phyloP scores from a whole-genome alignment of 2,888 invertebrate species.

The Tipula vernalis region DNA sequence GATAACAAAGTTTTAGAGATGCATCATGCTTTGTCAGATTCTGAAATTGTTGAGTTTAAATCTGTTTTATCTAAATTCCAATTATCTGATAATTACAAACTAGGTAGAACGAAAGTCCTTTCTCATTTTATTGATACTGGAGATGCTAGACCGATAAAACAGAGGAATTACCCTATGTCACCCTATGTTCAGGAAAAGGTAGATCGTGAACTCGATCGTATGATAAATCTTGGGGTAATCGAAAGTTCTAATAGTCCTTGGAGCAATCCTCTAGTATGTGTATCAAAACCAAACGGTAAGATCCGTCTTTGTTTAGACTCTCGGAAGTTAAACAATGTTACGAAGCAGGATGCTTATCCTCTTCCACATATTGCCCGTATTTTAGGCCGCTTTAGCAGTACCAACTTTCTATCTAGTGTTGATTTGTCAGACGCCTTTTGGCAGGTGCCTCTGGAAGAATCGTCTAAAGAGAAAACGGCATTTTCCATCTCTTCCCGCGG shows the following conservation, averaged over 20 bases:
- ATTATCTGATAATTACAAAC: background rate
- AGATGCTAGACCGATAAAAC: background rate
- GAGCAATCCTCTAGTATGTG: too few relatives aligned
- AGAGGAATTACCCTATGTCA: background rate
- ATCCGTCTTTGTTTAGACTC: too few relatives aligned
- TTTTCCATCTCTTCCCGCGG: conserved; percentile 17
- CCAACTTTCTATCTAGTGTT: conserved; percentile 16
- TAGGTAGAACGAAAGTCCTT: background rate
- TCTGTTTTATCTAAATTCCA: background rate
- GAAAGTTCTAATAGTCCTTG: too few relatives aligned
- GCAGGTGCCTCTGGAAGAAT: conserved; percentile 20
- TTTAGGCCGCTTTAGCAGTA: conserved; percentile 16
- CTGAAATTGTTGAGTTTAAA: too few relatives aligned
- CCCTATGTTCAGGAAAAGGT: too few relatives aligned
- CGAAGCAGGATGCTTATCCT: conserved; percentile 18
- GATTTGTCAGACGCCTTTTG: conserved; percentile 23
- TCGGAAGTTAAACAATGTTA: conserved; percentile 15
- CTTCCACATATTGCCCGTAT: conserved; percentile 15
- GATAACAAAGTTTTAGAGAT: too few relatives aligned
- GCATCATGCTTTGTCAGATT: too few relatives aligned
- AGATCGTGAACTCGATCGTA: too few relatives aligned
- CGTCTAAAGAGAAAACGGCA: conserved; percentile 16
- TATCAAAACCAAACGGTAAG: too few relatives aligned
- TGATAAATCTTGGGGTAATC: too few relatives aligned
- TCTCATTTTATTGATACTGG: background rate